A percentile compares a stretch with the other conserved stretches of the same genome.
These are phyloP conservation scores for Lochmaea capreae DNA, from an alignment of 2,888 invertebrate species.

Conservation along the genomic window DNA sequence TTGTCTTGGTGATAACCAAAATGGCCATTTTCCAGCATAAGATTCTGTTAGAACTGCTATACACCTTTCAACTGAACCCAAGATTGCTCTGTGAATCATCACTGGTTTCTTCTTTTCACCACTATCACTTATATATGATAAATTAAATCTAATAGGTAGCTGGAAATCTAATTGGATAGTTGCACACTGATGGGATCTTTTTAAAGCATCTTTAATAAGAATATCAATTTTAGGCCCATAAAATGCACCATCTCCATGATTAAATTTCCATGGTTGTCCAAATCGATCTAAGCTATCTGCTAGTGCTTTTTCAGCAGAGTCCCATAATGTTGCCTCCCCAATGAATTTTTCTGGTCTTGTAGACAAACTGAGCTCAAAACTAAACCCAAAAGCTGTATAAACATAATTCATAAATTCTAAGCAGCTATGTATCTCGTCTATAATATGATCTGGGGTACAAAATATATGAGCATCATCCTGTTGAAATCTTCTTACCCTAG, in stretches of 20 bases:
- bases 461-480: conserved; percentile 99
- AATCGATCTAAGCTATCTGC: conserved; percentile 87
- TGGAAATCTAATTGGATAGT: conserved; percentile 99
- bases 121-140: conserved; percentile 82
- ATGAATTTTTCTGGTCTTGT: conserved; percentile 95
- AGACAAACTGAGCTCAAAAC: conserved; percentile 90
- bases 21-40: conserved; percentile 99
- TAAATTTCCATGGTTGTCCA: conserved; percentile 89
- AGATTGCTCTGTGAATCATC: conserved; percentile 96
- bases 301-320: conserved; percentile 90
- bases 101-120: conserved; percentile 94
- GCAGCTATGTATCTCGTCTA: conserved; percentile 82
- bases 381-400: conserved; percentile 94
- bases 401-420: conserved; percentile 91
- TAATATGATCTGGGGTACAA: conserved; percentile 90
- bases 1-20: conserved; percentile 98
- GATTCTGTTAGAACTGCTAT: conserved; percentile 97
- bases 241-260: conserved; percentile 97
- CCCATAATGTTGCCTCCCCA: conserved; percentile 91
- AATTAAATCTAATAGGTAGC: conserved; percentile 90
- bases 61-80: conserved; percentile 98
- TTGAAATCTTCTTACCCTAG: conserved; percentile 96
- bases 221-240: conserved; percentile 99
- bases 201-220: conserved; percentile 92
- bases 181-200: conserved; percentile 93